Evolutionary conservation across 2,113 vertebrate species (phyloP).

Genomic region (Rhombomys opimus): DNA sequence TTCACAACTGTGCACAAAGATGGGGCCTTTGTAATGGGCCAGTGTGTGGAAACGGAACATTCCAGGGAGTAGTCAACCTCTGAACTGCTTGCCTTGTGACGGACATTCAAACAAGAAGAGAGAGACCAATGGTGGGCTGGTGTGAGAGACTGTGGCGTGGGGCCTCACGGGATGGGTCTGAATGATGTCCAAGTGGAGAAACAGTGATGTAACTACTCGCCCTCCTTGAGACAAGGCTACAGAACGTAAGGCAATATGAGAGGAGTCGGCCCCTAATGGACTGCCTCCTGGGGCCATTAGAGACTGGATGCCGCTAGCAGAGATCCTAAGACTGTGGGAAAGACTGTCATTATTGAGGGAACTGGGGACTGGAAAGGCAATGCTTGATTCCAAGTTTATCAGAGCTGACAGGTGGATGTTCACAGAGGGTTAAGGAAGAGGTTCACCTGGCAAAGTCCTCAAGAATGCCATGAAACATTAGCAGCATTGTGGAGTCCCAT

Average conservation of each 20-base stretch:
- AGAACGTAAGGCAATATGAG: background rate
- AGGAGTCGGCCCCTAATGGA: background rate
- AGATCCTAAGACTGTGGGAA: background rate
- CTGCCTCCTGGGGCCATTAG: background rate
- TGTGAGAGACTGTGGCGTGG: background rate
- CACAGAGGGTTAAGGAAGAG: background rate
- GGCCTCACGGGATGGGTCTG: background rate
- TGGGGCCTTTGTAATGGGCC: background rate
- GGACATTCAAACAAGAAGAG: background rate
- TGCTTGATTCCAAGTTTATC: background rate
- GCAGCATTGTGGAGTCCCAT: background rate
- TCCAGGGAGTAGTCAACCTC: background rate
- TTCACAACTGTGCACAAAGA: background rate
- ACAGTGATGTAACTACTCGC: background rate
- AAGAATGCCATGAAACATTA: background rate
- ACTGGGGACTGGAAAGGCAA: background rate
- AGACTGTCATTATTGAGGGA: background rate
- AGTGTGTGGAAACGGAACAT: background rate
- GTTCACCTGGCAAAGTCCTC: background rate
- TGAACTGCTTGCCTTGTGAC: background rate
- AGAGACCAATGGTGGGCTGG: background rate
- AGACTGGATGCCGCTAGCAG: background rate
- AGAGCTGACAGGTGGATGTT: background rate
- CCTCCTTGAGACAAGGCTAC: background rate
- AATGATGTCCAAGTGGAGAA: background rate